phyloP scores from a whole-genome alignment of 2,797 vertebrate species.

The Neosilurus mollespiculum region DNA sequence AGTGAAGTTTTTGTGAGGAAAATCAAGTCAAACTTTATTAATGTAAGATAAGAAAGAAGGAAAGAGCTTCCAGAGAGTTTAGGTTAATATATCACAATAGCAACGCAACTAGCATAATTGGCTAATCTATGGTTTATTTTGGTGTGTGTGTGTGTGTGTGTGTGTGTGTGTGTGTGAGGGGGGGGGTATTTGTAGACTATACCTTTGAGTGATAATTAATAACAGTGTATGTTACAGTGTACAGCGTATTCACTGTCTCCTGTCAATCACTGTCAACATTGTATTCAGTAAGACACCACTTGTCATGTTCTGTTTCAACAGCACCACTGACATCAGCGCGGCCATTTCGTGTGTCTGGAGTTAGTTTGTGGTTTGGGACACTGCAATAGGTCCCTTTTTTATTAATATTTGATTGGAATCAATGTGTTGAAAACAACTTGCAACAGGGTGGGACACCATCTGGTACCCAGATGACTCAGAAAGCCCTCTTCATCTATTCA shows the following conservation, averaged over 20 bases:
- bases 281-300: background rate
- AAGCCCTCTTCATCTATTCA: conserved; percentile 32
- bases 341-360: conserved; percentile 25
- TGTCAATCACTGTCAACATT: background rate
- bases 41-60: background rate
- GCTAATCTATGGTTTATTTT: background rate
- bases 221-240: background rate
- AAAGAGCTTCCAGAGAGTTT: background rate
- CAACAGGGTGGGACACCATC: conserved; percentile 45
- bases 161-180: too few species aligned
- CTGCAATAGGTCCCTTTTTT: conserved; percentile 50
- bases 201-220: conserved; percentile 6
- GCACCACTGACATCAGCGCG: background rate
- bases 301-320: background rate
- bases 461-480: conserved; percentile 29
- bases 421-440: conserved; percentile 58
- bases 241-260: background rate
- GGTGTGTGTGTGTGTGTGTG: background rate
- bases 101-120: background rate
- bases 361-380: conserved; percentile 35
- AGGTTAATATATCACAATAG: background rate
- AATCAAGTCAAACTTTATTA: background rate
- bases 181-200: background rate
- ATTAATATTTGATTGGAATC: conserved; percentile 68
- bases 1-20: background rate